phyloP scores from a whole-genome alignment of 35 echinoderm and acorn worm species.

The Ophiothrix spiculata region DNA sequence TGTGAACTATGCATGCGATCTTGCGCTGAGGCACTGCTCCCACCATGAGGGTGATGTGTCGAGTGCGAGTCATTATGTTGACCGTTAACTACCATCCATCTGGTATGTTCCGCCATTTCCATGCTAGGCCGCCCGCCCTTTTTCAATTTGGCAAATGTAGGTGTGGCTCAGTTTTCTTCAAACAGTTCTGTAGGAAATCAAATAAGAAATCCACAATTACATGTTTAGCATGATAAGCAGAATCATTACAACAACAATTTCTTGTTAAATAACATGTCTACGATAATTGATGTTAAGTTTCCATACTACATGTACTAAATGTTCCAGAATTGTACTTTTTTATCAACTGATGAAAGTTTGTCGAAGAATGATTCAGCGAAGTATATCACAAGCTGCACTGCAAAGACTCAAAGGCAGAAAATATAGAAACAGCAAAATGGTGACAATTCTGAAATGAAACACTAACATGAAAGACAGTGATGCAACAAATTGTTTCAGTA shows the following conservation, averaged over 20 bases:
- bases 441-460: too few species aligned
- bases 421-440: too few species aligned
- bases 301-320: too few species aligned
- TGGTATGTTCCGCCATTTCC: slow-evolving; percentile 34
- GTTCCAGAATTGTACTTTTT: too few species aligned
- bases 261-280: not conserved
- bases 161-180: not conserved
- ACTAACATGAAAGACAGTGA: too few species aligned
- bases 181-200: not conserved
- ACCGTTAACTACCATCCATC: slow-evolving; percentile 51
- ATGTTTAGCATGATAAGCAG: not conserved
- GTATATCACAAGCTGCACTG: too few species aligned
- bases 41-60: not conserved
- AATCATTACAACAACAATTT: not conserved
- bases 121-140: not conserved
- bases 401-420: too few species aligned
- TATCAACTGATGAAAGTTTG: too few species aligned
- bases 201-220: slow-evolving; percentile 4
- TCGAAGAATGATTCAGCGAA: too few species aligned
- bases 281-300: too few species aligned
- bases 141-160: not conserved
- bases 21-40: not conserved
- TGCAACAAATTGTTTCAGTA: too few species aligned
- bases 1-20: slow-evolving; percentile 43
- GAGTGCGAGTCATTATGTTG: slow-evolving; percentile 24